Evolutionary conservation across 2,113 vertebrate genomes (phyloP).

Genomic region (Bubalus kerabau): DNA sequence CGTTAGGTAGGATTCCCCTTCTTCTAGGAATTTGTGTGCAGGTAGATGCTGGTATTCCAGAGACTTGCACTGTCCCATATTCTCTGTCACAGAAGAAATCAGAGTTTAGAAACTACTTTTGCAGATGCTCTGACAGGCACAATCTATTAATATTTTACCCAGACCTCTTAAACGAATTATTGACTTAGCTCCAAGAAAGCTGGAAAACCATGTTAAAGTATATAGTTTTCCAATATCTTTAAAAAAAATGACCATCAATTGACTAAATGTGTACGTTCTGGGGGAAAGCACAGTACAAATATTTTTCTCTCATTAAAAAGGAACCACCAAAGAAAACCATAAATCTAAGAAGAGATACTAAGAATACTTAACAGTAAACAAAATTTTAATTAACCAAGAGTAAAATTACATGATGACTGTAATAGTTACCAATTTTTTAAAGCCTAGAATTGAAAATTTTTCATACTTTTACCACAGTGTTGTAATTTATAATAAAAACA

Average conservation of each 20-base stretch:
- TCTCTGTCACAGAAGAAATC: constrained; percentile 77
- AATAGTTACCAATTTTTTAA: background rate
- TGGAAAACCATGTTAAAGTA: background rate
- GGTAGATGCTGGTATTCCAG: constrained; percentile 90
- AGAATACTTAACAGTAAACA: background rate
- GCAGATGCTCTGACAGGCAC: background rate
- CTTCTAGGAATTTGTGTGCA: constrained; percentile 90
- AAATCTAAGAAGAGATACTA: background rate
- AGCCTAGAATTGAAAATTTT: background rate
- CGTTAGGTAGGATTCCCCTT: constrained; percentile 90
- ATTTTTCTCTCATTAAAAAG: constrained; percentile 24
- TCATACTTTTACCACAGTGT: background rate
- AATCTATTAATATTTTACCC: background rate
- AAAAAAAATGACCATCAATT: background rate
- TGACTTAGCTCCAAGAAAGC: background rate
- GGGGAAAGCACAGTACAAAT: background rate
- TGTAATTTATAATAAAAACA: constrained; percentile 7
- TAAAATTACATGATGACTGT: background rate
- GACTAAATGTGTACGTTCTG: background rate
- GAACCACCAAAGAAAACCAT: background rate
- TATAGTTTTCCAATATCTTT: background rate
- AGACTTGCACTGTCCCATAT: constrained; percentile 84
- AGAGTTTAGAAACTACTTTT: constrained; percentile 16
- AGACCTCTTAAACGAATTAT: background rate
- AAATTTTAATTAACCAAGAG: background rate